These are phyloP conservation scores for Myioborus melanocephalus DNA, from an alignment of 2,797 vertebrate species.

Conservation along the genomic window DNA sequence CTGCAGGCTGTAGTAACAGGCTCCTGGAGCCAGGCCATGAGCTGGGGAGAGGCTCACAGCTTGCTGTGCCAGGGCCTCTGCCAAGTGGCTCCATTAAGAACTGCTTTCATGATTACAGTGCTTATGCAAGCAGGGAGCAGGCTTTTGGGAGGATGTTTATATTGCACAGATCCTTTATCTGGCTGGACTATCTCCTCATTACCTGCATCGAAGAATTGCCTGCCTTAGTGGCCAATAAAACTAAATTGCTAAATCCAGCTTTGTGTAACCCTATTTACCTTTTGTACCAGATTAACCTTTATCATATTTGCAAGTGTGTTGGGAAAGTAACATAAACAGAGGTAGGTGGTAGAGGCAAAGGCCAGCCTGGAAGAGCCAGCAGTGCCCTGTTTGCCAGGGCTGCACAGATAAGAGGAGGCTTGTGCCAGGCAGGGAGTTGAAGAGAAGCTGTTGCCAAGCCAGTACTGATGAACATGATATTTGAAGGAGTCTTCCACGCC, in stretches of 20 bases:
- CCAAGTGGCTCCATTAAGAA: slow-evolving; percentile 62
- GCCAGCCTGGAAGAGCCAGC: slow-evolving; percentile 9
- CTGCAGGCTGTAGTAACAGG: background rate
- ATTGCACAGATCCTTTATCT: slow-evolving; percentile 57
- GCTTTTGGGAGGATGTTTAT: slow-evolving; percentile 66
- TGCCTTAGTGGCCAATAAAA: slow-evolving; percentile 55
- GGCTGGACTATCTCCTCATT: slow-evolving; percentile 58
- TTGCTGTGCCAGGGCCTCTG: slow-evolving; percentile 42
- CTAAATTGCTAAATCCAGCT: slow-evolving; percentile 65
- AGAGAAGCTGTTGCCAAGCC: background rate
- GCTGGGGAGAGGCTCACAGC: slow-evolving; percentile 39
- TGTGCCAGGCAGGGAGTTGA: slow-evolving; percentile 32
- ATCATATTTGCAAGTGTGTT: slow-evolving; percentile 57
- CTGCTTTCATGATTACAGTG: slow-evolving; percentile 44
- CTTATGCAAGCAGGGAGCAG: slow-evolving; percentile 42
- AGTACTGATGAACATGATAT: background rate
- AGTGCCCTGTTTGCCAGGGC: slow-evolving; percentile 17
- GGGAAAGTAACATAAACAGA: slow-evolving; percentile 67
- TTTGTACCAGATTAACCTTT: slow-evolving; percentile 65
- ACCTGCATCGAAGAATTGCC: slow-evolving; percentile 61
- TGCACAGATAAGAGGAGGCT: slow-evolving; percentile 19
- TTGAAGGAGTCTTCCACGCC: background rate
- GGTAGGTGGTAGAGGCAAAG: slow-evolving; percentile 61
- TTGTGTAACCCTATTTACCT: slow-evolving; percentile 64
- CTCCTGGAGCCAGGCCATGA: background rate